Conservation (phyloP, 2,888 invertebrate genomes). For the Peribatodes rhomboidaria region DNA sequence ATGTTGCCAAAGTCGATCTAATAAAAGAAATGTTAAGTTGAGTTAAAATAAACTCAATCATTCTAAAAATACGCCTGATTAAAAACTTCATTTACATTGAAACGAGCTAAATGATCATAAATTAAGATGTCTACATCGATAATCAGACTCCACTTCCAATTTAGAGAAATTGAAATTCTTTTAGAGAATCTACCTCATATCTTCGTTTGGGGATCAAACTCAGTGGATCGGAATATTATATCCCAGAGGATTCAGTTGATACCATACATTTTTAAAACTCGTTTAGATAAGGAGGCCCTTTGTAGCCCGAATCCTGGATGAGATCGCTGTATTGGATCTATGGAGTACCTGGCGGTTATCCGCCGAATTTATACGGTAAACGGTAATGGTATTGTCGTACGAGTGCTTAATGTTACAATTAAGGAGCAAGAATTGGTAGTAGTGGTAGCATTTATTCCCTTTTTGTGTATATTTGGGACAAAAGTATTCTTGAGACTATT, state of each 20-base stretch:
- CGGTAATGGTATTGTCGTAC: not conserved
- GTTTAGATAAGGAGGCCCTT: constrained; percentile 55
- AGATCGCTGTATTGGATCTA: constrained; percentile 47
- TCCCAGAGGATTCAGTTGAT: constrained; percentile 45
- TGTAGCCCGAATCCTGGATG: constrained; percentile 54
- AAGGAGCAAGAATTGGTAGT: not conserved
- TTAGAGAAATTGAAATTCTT: constrained; percentile 32
- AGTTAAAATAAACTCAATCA: too few species aligned
- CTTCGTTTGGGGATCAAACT: constrained; percentile 35
- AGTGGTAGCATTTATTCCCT: too few species aligned
- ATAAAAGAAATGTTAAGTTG: too few species aligned
- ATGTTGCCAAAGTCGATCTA: too few species aligned
- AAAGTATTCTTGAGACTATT: too few species aligned
- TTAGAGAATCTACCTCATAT: constrained; percentile 30
- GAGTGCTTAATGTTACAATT: not conserved
- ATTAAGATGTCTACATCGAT: constrained; percentile 25
- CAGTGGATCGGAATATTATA: constrained; percentile 53
- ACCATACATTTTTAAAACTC: constrained; percentile 54
- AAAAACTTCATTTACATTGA: constrained; percentile 12
- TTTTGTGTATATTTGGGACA: too few species aligned
- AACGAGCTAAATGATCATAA: constrained; percentile 21
- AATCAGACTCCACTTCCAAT: constrained; percentile 23
- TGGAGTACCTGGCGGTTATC: constrained; percentile 41
- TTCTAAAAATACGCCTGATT: constrained; percentile 16
- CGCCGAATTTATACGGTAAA: constrained; percentile 14